Evolutionary conservation across 2,888 invertebrate species (phyloP), one percentile per base, ranked within the genome.

Genomic region (Fragum whitleyi): DNA sequence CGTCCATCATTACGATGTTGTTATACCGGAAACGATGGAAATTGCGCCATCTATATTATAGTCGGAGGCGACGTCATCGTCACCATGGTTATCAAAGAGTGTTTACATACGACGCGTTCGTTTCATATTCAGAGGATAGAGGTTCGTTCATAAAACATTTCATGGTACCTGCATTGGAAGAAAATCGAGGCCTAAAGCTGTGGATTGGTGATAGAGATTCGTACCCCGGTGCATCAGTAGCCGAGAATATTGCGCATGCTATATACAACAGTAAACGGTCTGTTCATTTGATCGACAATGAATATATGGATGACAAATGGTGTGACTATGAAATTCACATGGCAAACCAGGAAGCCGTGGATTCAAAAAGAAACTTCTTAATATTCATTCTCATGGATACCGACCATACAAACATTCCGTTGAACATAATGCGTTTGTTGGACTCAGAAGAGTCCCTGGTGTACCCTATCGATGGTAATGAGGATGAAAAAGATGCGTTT

Each of bases 261-360:
- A 85, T 87, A 7, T 61, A 71, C 21, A 78, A 61, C 67, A 80
- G 85, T 61, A 77, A 68, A 57, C 85, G 85, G 42, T 69, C 79
- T 3, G 78, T 87, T 9, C 72, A 85, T 11, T 65, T 87, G 0
- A 28, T 87, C 6, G 67, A 78, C 69, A 65, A 68, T 14, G 61
- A 65, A 0, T 87, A 78, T 39, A 29, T 86, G 32, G 70, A 62
- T 9, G 81, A 79, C 21, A 76, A 42, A 7, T 85, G 84, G 86
- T 85, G 83, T 51, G 77, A 77, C 69, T 85, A 85, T 67, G 85
- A 87, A 71, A 68, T 83, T 51, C 77, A 87, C 67, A 85, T 85
- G 81, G 85, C 83, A 16, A 53, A 55, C 19, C 55, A 79, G 61
- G 85, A 87, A 67, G 65, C 78, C 1, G 39, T 81, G 0, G 71